Conservation (phyloP, 1,140 invertebrate species). For the Drosophila teissieri region DNA sequence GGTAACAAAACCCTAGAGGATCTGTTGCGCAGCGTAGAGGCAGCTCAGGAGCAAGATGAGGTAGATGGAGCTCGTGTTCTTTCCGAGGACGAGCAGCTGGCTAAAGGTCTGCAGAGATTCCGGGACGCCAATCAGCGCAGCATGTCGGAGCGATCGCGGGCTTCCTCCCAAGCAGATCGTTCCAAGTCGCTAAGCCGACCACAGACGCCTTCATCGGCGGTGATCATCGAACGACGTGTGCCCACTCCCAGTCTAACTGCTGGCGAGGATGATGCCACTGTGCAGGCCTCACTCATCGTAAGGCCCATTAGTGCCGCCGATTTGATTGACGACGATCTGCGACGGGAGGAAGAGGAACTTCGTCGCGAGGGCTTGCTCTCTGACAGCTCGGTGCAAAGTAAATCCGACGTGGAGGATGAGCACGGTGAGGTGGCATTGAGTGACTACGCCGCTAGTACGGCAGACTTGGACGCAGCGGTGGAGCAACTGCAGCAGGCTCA, state of each 20-base stretch:
- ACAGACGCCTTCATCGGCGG: conserved; percentile 87
- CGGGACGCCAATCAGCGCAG: conserved; percentile 86
- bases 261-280: conserved; percentile 83
- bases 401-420: conserved; percentile 83
- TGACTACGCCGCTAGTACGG: conserved; percentile 72
- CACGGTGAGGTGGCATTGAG: conserved; percentile 55
- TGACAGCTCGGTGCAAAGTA: conserved; percentile 85
- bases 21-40: conserved; percentile 63
- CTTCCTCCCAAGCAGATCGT: conserved; percentile 85
- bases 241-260: conserved; percentile 86
- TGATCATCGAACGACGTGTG: conserved; percentile 86
- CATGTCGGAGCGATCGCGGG: conserved; percentile 86
- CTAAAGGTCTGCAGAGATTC: conserved; percentile 83
- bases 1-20: conserved; percentile 73
- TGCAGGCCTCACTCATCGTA: conserved; percentile 87
- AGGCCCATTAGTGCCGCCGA: conserved; percentile 84
- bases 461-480: conserved; percentile 71
- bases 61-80: conserved; percentile 54
- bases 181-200: conserved; percentile 86
- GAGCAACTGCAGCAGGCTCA: conserved; percentile 61
- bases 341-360: conserved; percentile 74
- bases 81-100: conserved; percentile 82
- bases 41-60: conserved; percentile 50
- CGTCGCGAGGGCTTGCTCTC: conserved; percentile 75
- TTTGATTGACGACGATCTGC: conserved; percentile 68